Conservation (phyloP, 2,113 vertebrate species). For the Zeus faber region DNA sequence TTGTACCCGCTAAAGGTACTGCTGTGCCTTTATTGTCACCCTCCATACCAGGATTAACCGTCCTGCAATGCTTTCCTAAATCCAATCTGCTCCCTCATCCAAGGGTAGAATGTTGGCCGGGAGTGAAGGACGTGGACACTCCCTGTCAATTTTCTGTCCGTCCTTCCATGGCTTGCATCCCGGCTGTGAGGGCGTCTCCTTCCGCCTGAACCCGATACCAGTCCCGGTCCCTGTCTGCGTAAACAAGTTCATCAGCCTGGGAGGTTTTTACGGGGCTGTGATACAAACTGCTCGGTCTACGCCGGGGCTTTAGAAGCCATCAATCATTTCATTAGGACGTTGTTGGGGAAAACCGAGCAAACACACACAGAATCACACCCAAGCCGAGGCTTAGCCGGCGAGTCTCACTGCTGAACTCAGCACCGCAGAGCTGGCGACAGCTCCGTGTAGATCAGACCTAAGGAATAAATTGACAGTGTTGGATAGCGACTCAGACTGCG, state of each 20-base stretch:
- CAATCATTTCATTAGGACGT: constrained; percentile 56
- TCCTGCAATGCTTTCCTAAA: constrained; percentile 9
- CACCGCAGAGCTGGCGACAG: constrained; percentile 41
- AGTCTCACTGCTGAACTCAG: constrained; percentile 48
- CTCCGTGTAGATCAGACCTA: constrained; percentile 8
- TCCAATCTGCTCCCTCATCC: constrained; percentile 1
- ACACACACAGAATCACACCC: constrained; percentile 45
- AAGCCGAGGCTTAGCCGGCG: constrained; percentile 30
- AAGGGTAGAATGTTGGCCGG: constrained; percentile 2
- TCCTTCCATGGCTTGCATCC: neutral
- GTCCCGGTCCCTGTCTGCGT: constrained; percentile 25
- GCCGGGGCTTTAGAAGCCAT: constrained; percentile 30
- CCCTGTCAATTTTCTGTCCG: constrained; percentile 10
- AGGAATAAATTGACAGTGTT: constrained; percentile 36
- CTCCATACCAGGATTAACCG: too few species aligned
- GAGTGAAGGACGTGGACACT: too few species aligned
- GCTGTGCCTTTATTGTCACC: too few species aligned
- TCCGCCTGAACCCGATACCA: neutral
- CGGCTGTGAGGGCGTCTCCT: too few species aligned
- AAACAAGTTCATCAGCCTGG: constrained; percentile 63
- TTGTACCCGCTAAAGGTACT: too few species aligned
- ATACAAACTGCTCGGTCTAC: constrained; percentile 36
- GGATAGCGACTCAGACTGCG: constrained; percentile 31
- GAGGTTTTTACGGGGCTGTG: constrained; percentile 46
- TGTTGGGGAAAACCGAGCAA: constrained; percentile 40